Conservation (phyloP, 2,888 invertebrate species). For the Carabus problematicus region DNA sequence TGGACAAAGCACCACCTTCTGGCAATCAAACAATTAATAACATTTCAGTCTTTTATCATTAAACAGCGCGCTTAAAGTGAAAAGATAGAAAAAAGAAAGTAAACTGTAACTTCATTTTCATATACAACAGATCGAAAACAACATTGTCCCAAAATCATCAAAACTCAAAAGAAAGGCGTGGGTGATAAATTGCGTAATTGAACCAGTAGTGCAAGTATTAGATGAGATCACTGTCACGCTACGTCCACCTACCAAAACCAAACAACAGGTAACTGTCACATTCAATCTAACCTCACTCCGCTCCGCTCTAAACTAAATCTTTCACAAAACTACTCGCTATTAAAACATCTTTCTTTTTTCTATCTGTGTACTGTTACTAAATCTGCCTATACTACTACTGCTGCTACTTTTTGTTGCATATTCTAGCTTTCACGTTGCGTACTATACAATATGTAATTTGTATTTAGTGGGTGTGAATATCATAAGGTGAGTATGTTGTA, state of each 20-base stretch:
- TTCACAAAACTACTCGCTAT: slow-evolving; percentile 8
- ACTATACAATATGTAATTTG: too few species aligned
- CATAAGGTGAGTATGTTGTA: too few species aligned
- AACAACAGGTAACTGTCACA: slow-evolving; percentile 51
- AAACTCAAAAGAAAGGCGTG: slow-evolving; percentile 53
- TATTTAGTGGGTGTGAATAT: too few species aligned
- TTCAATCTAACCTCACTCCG: too few species aligned
- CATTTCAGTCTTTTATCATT: too few species aligned
- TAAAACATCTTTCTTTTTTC: slow-evolving; percentile 16
- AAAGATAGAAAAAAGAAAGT: slow-evolving; percentile 31
- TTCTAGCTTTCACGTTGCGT: too few species aligned
- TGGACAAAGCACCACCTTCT: too few species aligned
- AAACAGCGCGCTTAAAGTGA: slow-evolving; percentile 27
- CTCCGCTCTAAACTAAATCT: too few species aligned
- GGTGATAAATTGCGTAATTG: slow-evolving; percentile 56
- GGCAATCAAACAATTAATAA: too few species aligned
- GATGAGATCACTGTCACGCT: slow-evolving; percentile 55
- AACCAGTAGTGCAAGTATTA: slow-evolving; percentile 56
- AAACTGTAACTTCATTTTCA: slow-evolving; percentile 10
- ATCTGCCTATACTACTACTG: not conserved
- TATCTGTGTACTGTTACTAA: slow-evolving; percentile 11
- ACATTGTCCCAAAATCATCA: slow-evolving; percentile 43
- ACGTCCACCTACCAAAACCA: slow-evolving; percentile 46
- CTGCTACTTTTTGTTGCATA: too few species aligned
- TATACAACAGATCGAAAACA: slow-evolving; percentile 36